A percentile compares a stretch with the other conserved stretches of the same genome.
Conservation (phyloP, 2,888 invertebrate species). For the Apamea anceps region DNA sequence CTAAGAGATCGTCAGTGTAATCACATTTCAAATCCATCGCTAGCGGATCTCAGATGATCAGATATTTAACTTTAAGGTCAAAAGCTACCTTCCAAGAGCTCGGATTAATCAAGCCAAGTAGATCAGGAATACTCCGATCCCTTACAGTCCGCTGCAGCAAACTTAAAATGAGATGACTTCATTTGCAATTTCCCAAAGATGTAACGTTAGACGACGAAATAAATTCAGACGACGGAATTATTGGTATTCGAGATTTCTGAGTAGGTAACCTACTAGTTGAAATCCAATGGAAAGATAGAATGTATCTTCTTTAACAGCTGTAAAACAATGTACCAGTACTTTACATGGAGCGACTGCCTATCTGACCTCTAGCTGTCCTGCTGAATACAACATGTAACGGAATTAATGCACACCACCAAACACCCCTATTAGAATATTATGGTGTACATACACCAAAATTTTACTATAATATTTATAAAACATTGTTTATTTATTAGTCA, state of each 20-base stretch:
- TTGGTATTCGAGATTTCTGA: neutral
- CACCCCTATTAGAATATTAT: too few relatives aligned
- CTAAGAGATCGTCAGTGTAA: neutral
- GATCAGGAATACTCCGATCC: slow-evolving; percentile 16
- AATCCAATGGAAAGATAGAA: neutral
- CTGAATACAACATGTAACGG: too few relatives aligned
- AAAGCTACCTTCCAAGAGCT: neutral
- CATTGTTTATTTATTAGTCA: too few relatives aligned
- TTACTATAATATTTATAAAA: too few relatives aligned
- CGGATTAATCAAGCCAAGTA: slow-evolving; percentile 18
- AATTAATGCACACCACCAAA: neutral
- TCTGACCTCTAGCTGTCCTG: too few relatives aligned
- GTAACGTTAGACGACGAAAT: neutral
- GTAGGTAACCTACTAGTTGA: neutral
- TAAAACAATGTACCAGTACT: too few relatives aligned
- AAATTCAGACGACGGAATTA: neutral
- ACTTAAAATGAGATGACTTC: slow-evolving; percentile 1
- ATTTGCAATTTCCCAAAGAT: slow-evolving; percentile 19
- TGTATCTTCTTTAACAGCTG: neutral
- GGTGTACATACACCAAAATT: too few relatives aligned
- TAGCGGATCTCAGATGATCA: slow-evolving; percentile 1
- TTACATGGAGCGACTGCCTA: too few relatives aligned
- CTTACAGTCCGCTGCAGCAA: slow-evolving; percentile 6
- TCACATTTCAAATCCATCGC: neutral
- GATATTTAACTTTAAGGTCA: slow-evolving; percentile 11